Base-by-base conservation (phyloP, 2,888 invertebrate genomes). In the Terebella lapidaria region DNA sequence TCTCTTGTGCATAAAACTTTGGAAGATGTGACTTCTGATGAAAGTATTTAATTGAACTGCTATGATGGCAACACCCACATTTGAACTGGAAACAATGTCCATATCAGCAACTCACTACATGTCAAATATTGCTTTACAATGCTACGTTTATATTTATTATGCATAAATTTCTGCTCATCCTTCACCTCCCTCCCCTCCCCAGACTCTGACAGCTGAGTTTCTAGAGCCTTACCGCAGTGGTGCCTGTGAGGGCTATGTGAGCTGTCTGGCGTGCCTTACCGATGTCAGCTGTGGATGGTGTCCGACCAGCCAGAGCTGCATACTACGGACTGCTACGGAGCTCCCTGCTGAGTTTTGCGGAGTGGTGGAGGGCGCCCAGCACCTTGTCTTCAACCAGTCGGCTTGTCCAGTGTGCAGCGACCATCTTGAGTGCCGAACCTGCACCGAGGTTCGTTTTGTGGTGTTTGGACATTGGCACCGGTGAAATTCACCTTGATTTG, bases 231-330 rank as follows among this genome's bases (percentile, higher is more conserved):
- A 87, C 79, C 89, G 89, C 58, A 57, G 51, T 4, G 46, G 15
- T 3, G 24, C 47, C 25, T 68, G 67, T 46, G 4, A 20, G 1
- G 5, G 22, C 18, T 87, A 88, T 60, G 91, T 90, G 0, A 94
- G 92, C 80, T 94, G 94, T 73, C 82, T 93, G 30, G 87, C 91
- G 64, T 94, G 94, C 75, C 83, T 94, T 57, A 88, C 90, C 0
- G 94, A 94, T 80, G 88, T 90, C 0, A 86, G 88, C 20, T 95
- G 95, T 75, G 92, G 92, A 1, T 95, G 95, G 94, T 95, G 94
- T 76, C 47, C 28, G 42, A 45, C 5, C 24, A 24, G 5, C n/a
- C 46, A 54, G 24, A 24, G 28, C 15, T 64, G 64, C 53, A 28
- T 20, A 29, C 54, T 25, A 24, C 29, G 54, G 18, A 20, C 30